Conservation (phyloP, 1,140 invertebrate genomes). For the Venustaconcha ellipsiformis region DNA sequence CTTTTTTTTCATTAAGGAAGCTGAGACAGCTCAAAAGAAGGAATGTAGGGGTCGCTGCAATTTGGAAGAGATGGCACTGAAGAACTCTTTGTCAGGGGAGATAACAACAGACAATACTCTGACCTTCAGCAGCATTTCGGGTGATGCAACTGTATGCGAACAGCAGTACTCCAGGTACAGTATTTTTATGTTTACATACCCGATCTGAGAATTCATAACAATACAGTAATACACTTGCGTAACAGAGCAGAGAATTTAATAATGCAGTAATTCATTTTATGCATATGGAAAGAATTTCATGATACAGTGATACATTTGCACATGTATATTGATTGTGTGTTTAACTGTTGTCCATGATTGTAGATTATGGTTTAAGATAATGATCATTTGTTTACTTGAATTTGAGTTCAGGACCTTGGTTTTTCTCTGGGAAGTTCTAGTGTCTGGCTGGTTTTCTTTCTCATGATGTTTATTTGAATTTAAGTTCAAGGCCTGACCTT, state of each 20-base stretch:
- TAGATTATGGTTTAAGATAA: too few relatives aligned
- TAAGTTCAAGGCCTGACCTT: too few relatives aligned
- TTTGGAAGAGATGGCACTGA: constrained; percentile 57
- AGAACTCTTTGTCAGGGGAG: constrained; percentile 41
- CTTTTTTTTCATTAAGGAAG: constrained; percentile 28
- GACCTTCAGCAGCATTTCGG: constrained; percentile 60
- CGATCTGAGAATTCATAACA: neutral
- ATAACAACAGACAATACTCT: constrained; percentile 56
- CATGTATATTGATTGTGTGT: too few relatives aligned
- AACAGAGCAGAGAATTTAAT: neutral
- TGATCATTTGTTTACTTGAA: too few relatives aligned
- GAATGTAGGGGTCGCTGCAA: constrained; percentile 41
- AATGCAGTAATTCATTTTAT: too few relatives aligned
- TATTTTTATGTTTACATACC: neutral
- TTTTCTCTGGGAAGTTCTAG: too few relatives aligned
- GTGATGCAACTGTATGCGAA: constrained; percentile 62
- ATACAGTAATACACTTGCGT: neutral
- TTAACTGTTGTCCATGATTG: too few relatives aligned
- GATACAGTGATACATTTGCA: too few relatives aligned
- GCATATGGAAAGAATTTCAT: too few relatives aligned
- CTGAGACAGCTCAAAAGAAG: constrained; percentile 44
- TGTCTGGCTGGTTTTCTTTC: too few relatives aligned
- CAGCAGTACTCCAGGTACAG: constrained; percentile 63
- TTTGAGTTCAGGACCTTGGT: too few relatives aligned
- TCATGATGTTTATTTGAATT: too few relatives aligned